These are phyloP conservation scores for Styela clava DNA, from an alignment of 23 tunicate genomes.

Conservation along the genomic window DNA sequence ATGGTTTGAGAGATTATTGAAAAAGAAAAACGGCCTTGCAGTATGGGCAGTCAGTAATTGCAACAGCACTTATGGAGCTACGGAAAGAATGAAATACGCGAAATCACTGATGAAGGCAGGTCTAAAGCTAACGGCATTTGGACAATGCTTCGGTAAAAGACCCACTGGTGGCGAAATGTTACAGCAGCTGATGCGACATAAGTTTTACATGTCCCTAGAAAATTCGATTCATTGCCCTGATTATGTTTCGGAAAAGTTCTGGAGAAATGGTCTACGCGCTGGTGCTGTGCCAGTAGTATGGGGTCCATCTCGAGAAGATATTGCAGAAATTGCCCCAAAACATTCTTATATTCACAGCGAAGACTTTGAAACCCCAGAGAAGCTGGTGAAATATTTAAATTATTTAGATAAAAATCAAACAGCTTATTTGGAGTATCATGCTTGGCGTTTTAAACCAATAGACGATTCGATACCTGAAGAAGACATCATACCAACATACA, in stretches of 20 bases:
- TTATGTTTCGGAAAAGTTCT: conserved; percentile 18
- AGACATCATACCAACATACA: conserved; percentile 5
- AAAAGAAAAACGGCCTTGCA: not conserved
- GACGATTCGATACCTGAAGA: not conserved
- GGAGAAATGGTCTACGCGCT: conserved; percentile 18
- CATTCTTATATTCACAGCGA: conserved; percentile 21
- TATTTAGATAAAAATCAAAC: conserved; percentile 19
- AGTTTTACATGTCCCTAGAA: conserved; percentile 16
- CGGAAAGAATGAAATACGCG: conserved; percentile 31
- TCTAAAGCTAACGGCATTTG: not conserved
- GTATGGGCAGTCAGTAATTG: conserved; percentile 22
- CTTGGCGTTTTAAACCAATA: conserved; percentile 2
- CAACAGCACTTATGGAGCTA: conserved; percentile 12
- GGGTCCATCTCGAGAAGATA: conserved; percentile 22
- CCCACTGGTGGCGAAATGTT: not conserved
- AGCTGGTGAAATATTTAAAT: conserved; percentile 5
- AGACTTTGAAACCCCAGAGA: conserved; percentile 7
- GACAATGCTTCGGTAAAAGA: not conserved
- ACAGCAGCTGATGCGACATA: not conserved
- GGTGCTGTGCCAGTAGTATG: conserved; percentile 22
- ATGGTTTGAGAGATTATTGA: not conserved
- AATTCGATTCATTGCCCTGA: conserved; percentile 24
- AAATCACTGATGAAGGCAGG: conserved; percentile 4
- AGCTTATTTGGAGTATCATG: conserved; percentile 18
- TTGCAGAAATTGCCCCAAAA: not conserved